Percentiles rank a stretch among this genome's conserved stretches.
phyloP scores from a whole-genome alignment of 1,140 invertebrate genomes.

The Atopsyche davidsoni region DNA sequence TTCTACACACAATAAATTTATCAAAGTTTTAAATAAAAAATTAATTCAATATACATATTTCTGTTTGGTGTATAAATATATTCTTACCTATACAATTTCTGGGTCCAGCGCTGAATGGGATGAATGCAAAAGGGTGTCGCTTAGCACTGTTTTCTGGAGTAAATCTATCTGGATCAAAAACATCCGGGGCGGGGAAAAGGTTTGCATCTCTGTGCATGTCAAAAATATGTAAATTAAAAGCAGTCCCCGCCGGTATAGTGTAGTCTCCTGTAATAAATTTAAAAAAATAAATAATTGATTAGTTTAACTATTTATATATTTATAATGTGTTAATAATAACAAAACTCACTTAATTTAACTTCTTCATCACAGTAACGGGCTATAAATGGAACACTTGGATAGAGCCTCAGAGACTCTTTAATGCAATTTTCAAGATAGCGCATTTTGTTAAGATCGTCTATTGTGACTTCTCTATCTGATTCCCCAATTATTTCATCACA shows the following conservation, averaged over 20 bases:
- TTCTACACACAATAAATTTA: not conserved
- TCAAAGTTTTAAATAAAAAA: not conserved
- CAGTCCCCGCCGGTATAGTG: slow-evolving; percentile 50
- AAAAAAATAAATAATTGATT: not conserved
- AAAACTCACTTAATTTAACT: slow-evolving; percentile 46
- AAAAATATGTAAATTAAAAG: slow-evolving; percentile 48
- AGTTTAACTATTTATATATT: not conserved
- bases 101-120: slow-evolving; percentile 71
- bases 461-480: slow-evolving; percentile 47
- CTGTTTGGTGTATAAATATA: not conserved
- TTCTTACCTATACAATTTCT: slow-evolving; percentile 68
- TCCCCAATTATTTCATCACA: slow-evolving; percentile 55
- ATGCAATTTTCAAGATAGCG: slow-evolving; percentile 68
- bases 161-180: slow-evolving; percentile 75
- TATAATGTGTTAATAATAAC: not conserved
- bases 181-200: slow-evolving; percentile 62
- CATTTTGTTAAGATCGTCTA: slow-evolving; percentile 59
- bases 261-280: slow-evolving; percentile 40
- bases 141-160: slow-evolving; percentile 52
- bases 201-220: slow-evolving; percentile 62
- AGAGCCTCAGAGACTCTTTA: slow-evolving; percentile 61
- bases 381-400: slow-evolving; percentile 68
- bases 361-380: slow-evolving; percentile 55
- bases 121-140: slow-evolving; percentile 60
- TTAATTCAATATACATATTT: not conserved